Percentiles rank a stretch among this genome's conserved stretches.
Evolutionary conservation across 1,140 invertebrate genomes (phyloP).

Genomic region (Nomia melanderi): DNA sequence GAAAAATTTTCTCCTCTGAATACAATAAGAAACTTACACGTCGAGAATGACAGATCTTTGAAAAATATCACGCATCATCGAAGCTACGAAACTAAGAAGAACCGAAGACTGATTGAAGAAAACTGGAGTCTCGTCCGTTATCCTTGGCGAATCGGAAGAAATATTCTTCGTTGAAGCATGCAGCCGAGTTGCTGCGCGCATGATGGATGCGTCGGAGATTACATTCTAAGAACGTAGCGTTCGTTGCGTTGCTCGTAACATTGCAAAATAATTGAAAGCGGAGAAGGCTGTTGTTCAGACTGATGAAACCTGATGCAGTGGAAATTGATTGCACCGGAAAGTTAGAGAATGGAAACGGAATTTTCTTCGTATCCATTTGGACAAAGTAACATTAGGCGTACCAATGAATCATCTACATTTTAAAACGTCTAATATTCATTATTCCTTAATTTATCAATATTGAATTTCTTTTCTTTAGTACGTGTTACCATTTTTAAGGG

Average conservation of each 20-base stretch:
- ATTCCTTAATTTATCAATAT: no score
- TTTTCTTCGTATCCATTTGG: neutral
- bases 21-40: neutral
- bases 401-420: no score
- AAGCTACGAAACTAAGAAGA: neutral
- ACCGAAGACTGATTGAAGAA: conserved; percentile 3
- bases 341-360: neutral
- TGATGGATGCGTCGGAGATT: conserved; percentile 45
- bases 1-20: neutral
- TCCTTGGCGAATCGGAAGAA: conserved; percentile 12
- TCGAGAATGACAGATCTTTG: neutral
- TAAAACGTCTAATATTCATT: no score
- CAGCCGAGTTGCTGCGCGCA: conserved; percentile 15
- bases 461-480: no score
- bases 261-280: conserved; percentile 37
- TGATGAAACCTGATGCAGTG: conserved; percentile 17
- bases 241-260: conserved; percentile 32
- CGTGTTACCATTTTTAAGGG: no score
- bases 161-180: conserved; percentile 11
- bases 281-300: conserved; percentile 18
- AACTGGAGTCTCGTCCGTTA: conserved; percentile 1
- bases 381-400: no score
- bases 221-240: conserved; percentile 27
- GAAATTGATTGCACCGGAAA: neutral
- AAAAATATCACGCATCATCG: neutral